Percentiles rank a stretch among this genome's conserved stretches.
Evolutionary conservation across 2,113 vertebrate genomes (phyloP).

Genomic region (Calyptommatus sinebrachiatus): DNA sequence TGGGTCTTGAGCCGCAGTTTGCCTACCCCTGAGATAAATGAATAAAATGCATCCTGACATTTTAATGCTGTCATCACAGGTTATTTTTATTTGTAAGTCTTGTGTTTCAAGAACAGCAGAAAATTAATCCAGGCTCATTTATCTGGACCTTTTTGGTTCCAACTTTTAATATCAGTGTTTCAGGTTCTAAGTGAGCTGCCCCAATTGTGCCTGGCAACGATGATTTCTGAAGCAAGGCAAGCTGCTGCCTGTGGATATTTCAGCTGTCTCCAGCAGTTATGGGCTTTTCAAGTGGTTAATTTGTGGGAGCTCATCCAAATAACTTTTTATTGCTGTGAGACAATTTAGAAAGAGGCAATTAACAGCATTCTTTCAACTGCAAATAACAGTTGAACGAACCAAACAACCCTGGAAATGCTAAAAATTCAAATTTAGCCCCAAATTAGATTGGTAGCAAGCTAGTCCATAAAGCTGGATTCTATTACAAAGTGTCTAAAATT

Average conservation of each 20-base stretch:
- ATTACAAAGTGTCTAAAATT: too few relatives aligned
- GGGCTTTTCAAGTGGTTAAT: neutral
- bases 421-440: neutral
- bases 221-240: constrained; percentile 13
- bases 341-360: neutral
- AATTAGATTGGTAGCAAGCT: neutral
- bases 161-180: constrained; percentile 23
- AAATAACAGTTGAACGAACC: neutral
- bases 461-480: neutral
- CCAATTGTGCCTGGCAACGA: neutral
- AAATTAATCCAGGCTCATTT: constrained; percentile 43
- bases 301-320: neutral
- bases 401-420: rapidly evolving
- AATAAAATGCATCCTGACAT: neutral
- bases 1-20: too few relatives aligned
- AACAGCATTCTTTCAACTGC: constrained; percentile 10
- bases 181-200: neutral
- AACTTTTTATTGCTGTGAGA: neutral
- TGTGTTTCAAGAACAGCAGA: constrained; percentile 31
- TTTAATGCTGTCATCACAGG: neutral
- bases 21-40: too few relatives aligned
- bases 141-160: constrained; percentile 1
- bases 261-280: constrained; percentile 19
- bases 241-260: constrained; percentile 17
- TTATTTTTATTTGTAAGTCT: neutral